Base-by-base conservation (phyloP, 2,113 vertebrate genomes). In the Notarius quadriscutis region DNA sequence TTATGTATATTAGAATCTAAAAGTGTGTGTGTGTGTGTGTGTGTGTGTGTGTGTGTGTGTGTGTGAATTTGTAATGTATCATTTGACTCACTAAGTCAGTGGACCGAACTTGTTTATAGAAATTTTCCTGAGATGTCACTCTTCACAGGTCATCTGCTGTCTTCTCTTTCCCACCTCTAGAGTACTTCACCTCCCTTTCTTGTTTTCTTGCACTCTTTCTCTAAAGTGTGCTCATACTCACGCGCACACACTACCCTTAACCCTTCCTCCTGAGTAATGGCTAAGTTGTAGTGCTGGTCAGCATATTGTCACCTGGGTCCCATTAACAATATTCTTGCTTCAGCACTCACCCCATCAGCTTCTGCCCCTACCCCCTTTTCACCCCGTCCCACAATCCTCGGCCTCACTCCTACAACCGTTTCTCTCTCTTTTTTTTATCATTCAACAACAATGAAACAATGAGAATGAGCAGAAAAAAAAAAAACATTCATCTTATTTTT, bases 281-380 rank as follows among this genome's bases (percentile, higher is more conserved):
- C 91, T 92, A 91, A 91, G 92, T 92, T 91, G 90, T 92, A 92
- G 85, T 91, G 93, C 90, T 94, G 94, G 93, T 94, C 94, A 94
- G 94, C 93, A 94, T 91, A 93, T 94, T 93, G 94, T 95, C 94
- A 96, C 94, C 94, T 95, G 93, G 92, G 93, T 94, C 92, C 93
- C 91, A 93, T 95, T 95, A 94, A 91, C 87, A 93, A 92, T 91
- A 94, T 93, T 93, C 92, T 94, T 92, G 93, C 91, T 92, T 95
- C 93, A 94, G 92, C 94, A 94, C 90, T 92, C 92, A 90, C 78
- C 81, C 77, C 82, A 85, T 87, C 91, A 89, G 51, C 86, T 69
- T 74, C 15, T 71, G 18, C 27, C 84, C 81, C 87, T 84, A 88
- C 92, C 91, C 83, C 83, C 89, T 65, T 69, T 86, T 62, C 84